Evolutionary conservation across 2,888 invertebrate species (phyloP), one percentile per base, ranked within the genome.

Genomic region (Tachina grossa): DNA sequence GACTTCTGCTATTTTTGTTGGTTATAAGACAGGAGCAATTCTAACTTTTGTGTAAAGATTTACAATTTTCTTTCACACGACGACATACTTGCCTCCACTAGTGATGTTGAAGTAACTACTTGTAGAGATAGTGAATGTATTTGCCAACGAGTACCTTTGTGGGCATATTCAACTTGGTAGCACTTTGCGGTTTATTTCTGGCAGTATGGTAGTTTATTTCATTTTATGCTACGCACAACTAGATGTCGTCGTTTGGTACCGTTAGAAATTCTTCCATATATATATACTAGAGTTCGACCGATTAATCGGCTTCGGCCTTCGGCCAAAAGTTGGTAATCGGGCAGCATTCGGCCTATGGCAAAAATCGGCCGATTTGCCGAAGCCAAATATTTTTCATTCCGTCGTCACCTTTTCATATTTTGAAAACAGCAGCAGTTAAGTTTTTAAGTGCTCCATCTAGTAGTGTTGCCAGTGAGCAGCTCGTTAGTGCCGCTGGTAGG

Each of bases 61-160:
- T 74, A 77, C 83, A 87, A 88, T 87, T 87, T 87, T 89, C 87
- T 88, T 87, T 89, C 88, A 86, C 88, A 89, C 90, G 90, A 86
- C 87, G 83, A 87, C 84, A 80, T 84, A 84, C 77, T 87, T 86
- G 79, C 81, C 55, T 84, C 76, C 71, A 81, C 65, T 71, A 81
- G 81, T 72, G 76, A 53, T 69, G 78, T 88, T 87, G 86, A 89
- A 88, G 88, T 89, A 89, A 89, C 31, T 31, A 31, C 31, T 31
- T 31, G 31, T 84, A 84, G n/a, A 31, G 39, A n/a, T 63, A 49
- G 9, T 63, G 47, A 19, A 0, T 74, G 45, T 47, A 55, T 79
- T 72, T 65, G 16, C 57, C 57, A 66, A 45, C 49, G 80, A 55
- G 11, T 75, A 69, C 59, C 63, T 51, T 13, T 49, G 1, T 2